Percentiles rank a stretch among this genome's conserved stretches.
phyloP scores from a whole-genome alignment of 2,888 invertebrate species.

The Lepidocyrtinus sp. region DNA sequence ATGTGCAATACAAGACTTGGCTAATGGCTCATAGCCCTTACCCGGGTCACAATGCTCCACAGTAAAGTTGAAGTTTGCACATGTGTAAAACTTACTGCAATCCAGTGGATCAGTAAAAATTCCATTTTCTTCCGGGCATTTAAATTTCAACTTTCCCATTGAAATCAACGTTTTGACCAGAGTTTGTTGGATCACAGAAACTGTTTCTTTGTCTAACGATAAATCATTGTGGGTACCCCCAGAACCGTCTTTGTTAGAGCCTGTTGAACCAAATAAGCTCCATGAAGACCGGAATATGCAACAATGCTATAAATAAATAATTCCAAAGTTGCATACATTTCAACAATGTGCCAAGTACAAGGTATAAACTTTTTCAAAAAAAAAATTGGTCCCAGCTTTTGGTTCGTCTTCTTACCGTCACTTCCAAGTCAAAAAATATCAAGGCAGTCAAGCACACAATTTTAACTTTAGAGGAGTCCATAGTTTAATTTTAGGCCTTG shows the following conservation, averaged over 20 bases:
- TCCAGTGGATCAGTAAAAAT: slow-evolving; percentile 41
- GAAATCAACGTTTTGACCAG: slow-evolving; percentile 49
- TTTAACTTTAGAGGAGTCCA: no score
- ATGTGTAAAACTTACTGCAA: slow-evolving; percentile 50
- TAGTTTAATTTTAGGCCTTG: no score
- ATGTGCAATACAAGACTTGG: slow-evolving; percentile 19
- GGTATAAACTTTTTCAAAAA: no score
- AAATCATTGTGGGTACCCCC: not conserved
- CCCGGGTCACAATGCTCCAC: slow-evolving; percentile 20
- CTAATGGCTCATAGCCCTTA: slow-evolving; percentile 36
- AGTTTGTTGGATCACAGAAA: slow-evolving; percentile 40
- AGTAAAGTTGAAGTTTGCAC: slow-evolving; percentile 23
- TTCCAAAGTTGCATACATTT: no score
- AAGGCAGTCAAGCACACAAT: no score
- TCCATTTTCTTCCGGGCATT: slow-evolving; percentile 42
- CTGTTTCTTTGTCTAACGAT: slow-evolving; percentile 31
- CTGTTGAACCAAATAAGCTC: not conserved
- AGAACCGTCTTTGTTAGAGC: not conserved
- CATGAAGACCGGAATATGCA: slow-evolving; percentile 25
- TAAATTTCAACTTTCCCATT: slow-evolving; percentile 44
- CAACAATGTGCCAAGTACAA: no score
- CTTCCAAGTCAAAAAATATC: no score
- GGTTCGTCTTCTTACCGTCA: no score
- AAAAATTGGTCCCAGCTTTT: no score
- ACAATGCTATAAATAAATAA: slow-evolving; percentile 23